A percentile compares a stretch with the other conserved stretches of the same genome.
These are phyloP conservation scores for Drosophila limbata DNA, from an alignment of 2,888 invertebrate genomes.

Conservation along the genomic window DNA sequence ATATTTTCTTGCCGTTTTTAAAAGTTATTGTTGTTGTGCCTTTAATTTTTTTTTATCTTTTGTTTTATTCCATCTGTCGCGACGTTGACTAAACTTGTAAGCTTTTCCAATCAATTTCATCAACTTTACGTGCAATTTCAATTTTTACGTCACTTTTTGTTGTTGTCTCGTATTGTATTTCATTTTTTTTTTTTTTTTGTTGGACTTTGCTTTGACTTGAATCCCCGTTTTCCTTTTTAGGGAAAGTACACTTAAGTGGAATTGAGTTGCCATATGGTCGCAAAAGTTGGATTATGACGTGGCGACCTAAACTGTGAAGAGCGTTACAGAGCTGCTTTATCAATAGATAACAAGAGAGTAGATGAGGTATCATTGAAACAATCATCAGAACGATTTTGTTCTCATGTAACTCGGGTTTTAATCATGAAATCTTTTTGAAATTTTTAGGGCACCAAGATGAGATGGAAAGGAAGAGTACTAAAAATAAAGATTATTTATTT, in stretches of 20 bases:
- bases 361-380: not conserved
- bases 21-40: slow-evolving; percentile 3
- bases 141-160: slow-evolving; percentile 36
- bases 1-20: slow-evolving; percentile 3
- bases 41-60: slow-evolving; percentile 14
- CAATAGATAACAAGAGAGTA: not conserved
- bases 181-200: slow-evolving; percentile 12
- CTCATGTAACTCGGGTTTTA: not conserved
- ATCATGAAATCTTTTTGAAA: not conserved
- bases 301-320: slow-evolving; percentile 4
- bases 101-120: slow-evolving; percentile 70
- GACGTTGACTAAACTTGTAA: slow-evolving; percentile 39
- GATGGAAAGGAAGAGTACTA: not conserved
- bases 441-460: not conserved
- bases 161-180: slow-evolving; percentile 11
- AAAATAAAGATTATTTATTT: too few species aligned
- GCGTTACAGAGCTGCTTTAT: slow-evolving; percentile 2
- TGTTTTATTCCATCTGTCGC: slow-evolving; percentile 28
- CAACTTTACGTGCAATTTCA: slow-evolving; percentile 52
- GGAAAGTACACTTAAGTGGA: slow-evolving; percentile 16
- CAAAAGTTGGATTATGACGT: slow-evolving; percentile 12
- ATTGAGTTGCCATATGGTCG: slow-evolving; percentile 26
- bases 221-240: slow-evolving; percentile 33
- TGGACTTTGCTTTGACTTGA: slow-evolving; percentile 5
- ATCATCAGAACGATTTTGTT: not conserved